Conservation (phyloP, 2,888 invertebrate genomes). For the Himalopsyche kuldschensis region DNA sequence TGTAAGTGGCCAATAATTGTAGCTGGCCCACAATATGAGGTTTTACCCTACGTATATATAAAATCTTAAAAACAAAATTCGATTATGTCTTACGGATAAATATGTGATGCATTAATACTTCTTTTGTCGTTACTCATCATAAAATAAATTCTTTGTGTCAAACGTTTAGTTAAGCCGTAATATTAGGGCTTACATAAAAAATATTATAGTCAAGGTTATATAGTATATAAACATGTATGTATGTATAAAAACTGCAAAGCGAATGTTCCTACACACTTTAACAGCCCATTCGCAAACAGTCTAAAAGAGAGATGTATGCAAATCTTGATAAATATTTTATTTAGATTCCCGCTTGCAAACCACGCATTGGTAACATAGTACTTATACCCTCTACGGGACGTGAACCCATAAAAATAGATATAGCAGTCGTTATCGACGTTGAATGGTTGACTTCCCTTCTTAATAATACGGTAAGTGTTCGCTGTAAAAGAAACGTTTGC, state of each 20-base stretch:
- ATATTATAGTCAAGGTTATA: background rate
- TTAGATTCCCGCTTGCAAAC: background rate
- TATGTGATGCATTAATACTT: no score
- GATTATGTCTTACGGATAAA: no score
- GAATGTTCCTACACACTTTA: background rate
- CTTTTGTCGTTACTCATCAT: no score
- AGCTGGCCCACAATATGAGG: no score
- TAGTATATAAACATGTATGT: no score
- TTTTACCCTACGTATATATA: no score
- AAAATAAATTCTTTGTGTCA: no score
- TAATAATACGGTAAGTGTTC: background rate
- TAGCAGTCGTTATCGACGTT: background rate
- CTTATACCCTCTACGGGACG: background rate
- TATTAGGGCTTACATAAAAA: no score
- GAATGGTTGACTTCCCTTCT: background rate
- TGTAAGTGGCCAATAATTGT: no score
- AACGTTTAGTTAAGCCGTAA: no score
- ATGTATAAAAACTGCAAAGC: background rate
- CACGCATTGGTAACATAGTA: background rate
- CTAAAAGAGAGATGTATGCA: background rate
- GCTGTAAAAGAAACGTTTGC: no score
- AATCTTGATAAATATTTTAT: background rate
- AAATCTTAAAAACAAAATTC: no score
- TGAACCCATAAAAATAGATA: background rate
- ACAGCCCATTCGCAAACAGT: background rate